Evolutionary conservation across 2,888 invertebrate species (phyloP).

Genomic region (Oxyscelio sp.): DNA sequence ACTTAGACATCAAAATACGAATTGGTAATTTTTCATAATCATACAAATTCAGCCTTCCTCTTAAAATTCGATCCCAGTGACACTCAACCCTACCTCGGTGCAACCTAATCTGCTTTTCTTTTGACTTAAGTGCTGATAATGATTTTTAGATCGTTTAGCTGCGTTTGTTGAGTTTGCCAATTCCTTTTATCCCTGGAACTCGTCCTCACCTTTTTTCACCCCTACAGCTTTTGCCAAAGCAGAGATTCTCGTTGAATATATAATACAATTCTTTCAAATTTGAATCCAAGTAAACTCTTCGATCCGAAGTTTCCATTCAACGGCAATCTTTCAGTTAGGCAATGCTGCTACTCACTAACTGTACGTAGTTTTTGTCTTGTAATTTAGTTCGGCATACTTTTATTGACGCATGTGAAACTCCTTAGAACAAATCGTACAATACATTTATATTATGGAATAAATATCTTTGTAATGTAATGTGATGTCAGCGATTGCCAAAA

Average conservation of each 20-base stretch:
- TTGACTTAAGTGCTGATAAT: conserved; percentile 66
- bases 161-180: conserved; percentile 75
- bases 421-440: conserved; percentile 44
- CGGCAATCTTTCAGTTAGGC: conserved; percentile 51
- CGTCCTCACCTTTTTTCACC: conserved; percentile 37
- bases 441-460: conserved; percentile 38
- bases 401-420: conserved; percentile 59
- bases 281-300: too few species aligned
- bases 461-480: conserved; percentile 24
- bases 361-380: conserved; percentile 64
- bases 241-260: conserved; percentile 38
- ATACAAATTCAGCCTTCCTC: conserved; percentile 40
- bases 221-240: conserved; percentile 50
- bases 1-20: conserved; percentile 22
- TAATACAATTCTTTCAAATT: too few species aligned
- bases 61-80: conserved; percentile 41
- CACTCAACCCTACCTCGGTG: conserved; percentile 18
- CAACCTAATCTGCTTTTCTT: conserved; percentile 68
- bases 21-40: conserved; percentile 21
- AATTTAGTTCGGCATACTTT: conserved; percentile 47
- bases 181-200: not conserved
- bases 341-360: conserved; percentile 62
- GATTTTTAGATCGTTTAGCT: conserved; percentile 68
- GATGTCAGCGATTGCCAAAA: conserved; percentile 11
- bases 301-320: conserved; percentile 5